These are phyloP conservation scores for Romanogobio albipinnatus DNA, from an alignment of 2,113 vertebrate species.

Conservation along the genomic window DNA sequence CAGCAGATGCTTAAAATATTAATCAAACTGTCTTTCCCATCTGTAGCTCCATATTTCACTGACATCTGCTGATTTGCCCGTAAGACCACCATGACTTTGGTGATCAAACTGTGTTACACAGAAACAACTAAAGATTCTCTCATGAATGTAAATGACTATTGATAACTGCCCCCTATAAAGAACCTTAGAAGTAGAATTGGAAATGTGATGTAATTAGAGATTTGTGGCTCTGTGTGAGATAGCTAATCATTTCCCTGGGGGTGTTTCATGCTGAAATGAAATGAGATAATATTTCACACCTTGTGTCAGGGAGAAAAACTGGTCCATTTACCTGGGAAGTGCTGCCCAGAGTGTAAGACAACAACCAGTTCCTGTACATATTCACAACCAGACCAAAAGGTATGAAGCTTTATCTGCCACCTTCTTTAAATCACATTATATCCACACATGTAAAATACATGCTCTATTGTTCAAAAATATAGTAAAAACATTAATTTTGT, in stretches of 20 bases:
- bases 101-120: conserved; percentile 31
- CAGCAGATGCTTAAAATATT: conserved; percentile 6
- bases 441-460: not conserved
- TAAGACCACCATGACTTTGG: not conserved
- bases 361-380: conserved; percentile 76
- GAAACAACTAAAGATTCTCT: conserved; percentile 33
- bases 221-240: conserved; percentile 21
- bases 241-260: conserved; percentile 1
- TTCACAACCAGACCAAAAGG: conserved; percentile 76
- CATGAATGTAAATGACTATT: conserved; percentile 18
- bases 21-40: conserved; percentile 7
- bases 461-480: not conserved
- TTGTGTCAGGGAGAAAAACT: conserved; percentile 83
- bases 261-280: conserved; percentile 4
- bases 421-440: not conserved
- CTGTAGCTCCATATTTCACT: conserved; percentile 9
- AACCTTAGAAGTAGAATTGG: conserved; percentile 19
- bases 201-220: conserved; percentile 39
- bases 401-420: conserved; percentile 55
- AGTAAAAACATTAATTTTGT: not conserved
- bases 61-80: conserved; percentile 14
- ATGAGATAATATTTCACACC: conserved; percentile 26
- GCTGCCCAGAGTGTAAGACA: conserved; percentile 88
- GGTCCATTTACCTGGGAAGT: conserved; percentile 82
- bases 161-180: not conserved